Conservation (phyloP, 2,888 invertebrate genomes). For the Amphipyra berbera region DNA sequence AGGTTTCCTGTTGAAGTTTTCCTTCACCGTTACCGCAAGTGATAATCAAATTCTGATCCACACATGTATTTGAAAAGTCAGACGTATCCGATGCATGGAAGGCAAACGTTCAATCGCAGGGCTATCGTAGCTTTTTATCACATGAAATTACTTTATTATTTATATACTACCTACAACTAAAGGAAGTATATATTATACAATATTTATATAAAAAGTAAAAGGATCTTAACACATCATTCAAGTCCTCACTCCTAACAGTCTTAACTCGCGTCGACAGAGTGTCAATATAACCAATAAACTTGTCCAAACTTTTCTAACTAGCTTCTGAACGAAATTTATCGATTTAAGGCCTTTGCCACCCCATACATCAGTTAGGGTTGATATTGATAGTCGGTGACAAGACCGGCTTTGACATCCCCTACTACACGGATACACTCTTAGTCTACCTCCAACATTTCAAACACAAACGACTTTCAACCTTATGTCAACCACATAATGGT, state of each 20-base stretch:
- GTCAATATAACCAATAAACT: slow-evolving; percentile 86
- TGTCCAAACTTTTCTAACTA: slow-evolving; percentile 83
- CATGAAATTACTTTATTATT: no score
- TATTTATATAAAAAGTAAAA: slow-evolving; percentile 24
- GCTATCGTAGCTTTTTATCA: no score
- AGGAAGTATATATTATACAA: neutral
- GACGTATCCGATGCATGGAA: no score
- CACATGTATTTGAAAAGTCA: no score
- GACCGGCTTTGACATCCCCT: slow-evolving; percentile 76
- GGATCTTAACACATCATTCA: slow-evolving; percentile 17
- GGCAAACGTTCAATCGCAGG: no score
- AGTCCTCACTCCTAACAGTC: slow-evolving; percentile 21
- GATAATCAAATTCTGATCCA: no score
- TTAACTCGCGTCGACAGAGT: slow-evolving; percentile 73
- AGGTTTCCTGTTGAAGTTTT: no score
- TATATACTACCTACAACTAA: neutral
- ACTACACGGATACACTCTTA: slow-evolving; percentile 56
- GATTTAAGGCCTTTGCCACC: slow-evolving; percentile 86
- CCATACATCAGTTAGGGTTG: slow-evolving; percentile 84
- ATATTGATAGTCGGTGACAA: slow-evolving; percentile 88
- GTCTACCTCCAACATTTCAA: slow-evolving; percentile 36
- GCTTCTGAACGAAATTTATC: slow-evolving; percentile 84
- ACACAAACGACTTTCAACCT: slow-evolving; percentile 47
- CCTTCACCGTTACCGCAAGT: no score
- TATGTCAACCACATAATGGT: slow-evolving; percentile 56